phyloP scores from a whole-genome alignment of 2,888 invertebrate species.

The Noctua janthina region DNA sequence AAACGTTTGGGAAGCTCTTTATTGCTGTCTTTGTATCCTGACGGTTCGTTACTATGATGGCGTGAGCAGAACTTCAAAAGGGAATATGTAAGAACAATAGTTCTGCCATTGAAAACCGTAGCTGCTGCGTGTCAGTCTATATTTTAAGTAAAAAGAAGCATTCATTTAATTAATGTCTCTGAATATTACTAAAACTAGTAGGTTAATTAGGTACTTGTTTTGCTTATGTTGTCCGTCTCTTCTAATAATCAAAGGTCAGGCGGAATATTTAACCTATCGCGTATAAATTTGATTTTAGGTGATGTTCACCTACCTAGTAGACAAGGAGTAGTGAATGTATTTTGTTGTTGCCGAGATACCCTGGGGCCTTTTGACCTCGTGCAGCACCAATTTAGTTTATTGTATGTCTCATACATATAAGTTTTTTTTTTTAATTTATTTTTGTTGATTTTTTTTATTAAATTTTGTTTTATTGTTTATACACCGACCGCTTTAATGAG shows the following conservation, averaged over 20 bases:
- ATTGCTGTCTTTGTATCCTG: slow-evolving; percentile 53
- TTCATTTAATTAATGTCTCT: neutral
- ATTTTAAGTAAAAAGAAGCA: neutral
- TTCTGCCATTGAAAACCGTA: slow-evolving; percentile 10
- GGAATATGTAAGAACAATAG: slow-evolving; percentile 18
- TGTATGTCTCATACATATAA: neutral
- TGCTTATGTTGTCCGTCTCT: neutral
- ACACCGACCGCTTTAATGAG: too few relatives aligned
- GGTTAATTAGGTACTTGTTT: neutral
- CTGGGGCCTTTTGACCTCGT: too few relatives aligned
- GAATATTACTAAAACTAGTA: neutral
- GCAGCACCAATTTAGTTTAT: too few relatives aligned
- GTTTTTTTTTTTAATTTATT: too few relatives aligned
- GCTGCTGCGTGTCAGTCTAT: slow-evolving; percentile 12
- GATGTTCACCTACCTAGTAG: neutral
- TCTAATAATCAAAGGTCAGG: neutral
- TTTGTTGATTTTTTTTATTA: too few relatives aligned
- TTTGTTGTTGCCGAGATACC: too few relatives aligned
- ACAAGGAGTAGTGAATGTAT: neutral
- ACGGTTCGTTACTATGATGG: slow-evolving; percentile 5
- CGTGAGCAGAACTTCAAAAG: slow-evolving; percentile 33
- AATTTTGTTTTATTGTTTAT: too few relatives aligned
- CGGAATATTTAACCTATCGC: neutral
- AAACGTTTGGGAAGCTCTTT: slow-evolving; percentile 62
- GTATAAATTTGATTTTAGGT: neutral